Evolutionary conservation across 2,888 invertebrate species (phyloP), one percentile per base, ranked within the genome.

Genomic region (Callinectes sapidus): DNA sequence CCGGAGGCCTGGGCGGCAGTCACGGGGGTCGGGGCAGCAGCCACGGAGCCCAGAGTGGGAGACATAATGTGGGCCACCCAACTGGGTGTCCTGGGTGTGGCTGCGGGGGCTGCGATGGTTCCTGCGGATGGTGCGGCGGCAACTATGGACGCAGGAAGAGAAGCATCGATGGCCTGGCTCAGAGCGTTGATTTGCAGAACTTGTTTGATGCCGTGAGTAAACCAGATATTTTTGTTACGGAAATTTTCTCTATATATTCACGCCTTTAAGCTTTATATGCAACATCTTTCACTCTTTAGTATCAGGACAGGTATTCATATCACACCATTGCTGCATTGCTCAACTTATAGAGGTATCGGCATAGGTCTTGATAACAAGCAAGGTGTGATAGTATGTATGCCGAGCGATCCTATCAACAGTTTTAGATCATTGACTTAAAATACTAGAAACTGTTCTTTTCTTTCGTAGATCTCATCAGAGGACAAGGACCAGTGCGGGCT

Each of bases 401-500:
- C 5, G 61, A 18, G 18, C 48, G 10, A 48, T 48, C 8, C 48
- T 48, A 8, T 48, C 48, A 48, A 10, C 48, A 48, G 48, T 10
- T 48, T 48, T 48, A 48, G 48, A 48, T 48, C 48, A 48, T 5
- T 48, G 48, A 5, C 39, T 39, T 39, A 48, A 8, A 48, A 6
- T 8, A 48, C 8, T 8, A 5, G 48, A 61, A 61, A 18, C 16
- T 61, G 61, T 71, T 23, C n/a, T n/a, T 23, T 28, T 28, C 71
- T 71, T 71, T n/a, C 71, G n/a, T 86, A 92, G 90, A 81, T 90
- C 28, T 66, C 86, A 1, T 28, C 66, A 1, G 90, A 92, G 39
- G 94, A 94, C 91, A 81, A 91, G 81, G 88, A 90, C n/a, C 77
- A 90, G 81, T 93, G 94, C 35, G 94, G 94, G 10, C 90, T 94